Base-by-base conservation (phyloP, 2,113 vertebrate genomes). In the Tychaedon coryphoeus region DNA sequence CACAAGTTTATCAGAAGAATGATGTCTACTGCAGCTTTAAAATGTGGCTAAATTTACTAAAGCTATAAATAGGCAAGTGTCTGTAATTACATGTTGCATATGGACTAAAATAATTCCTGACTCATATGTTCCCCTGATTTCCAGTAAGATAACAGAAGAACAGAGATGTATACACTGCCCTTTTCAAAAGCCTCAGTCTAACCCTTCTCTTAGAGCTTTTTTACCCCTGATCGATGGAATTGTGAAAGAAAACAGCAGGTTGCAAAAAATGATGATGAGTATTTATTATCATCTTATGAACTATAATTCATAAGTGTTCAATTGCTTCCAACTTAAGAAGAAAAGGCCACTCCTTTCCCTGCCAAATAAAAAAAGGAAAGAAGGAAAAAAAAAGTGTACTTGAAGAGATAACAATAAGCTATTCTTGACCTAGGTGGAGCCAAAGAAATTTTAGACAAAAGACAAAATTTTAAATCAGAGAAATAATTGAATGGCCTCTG, bases 401-500 rank as follows among this genome's bases (percentile, higher is more conserved):
- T 67, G 12, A 87, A 67, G 34, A 73, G 58, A 31, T 74, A 92
- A 87, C 24, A 93, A 60, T 53, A 67, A 70, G 12, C 22, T 88
- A 22, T 94, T 83, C 11, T 86, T 93, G 51, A 92, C 29, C 19
- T 60, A 96, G 77, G 87, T 83, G 74, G 87, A 95, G 58, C 81
- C 64, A 77, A 82, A 92, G 36, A 92, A 95, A 91, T 89, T 45
- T 74, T 95, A 92, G 64, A 93, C 2, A 7, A 88, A 93, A 95
- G 80, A 69, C 14, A 93, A 96, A 95, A 92, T 80, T 89, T 91
- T 64, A 91, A 90, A 86, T 88, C 45, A 60, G 38, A 25, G 36
- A 73, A 92, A 74, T 96, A 96, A 96, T 93, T 96, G 92, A 97
- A 95, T 96, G 92, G 96, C 93, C 92, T 94, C 80, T 94, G 62